These are phyloP conservation scores for Pleuronectes platessa DNA, from an alignment of 2,113 vertebrate species.

Conservation along the genomic window DNA sequence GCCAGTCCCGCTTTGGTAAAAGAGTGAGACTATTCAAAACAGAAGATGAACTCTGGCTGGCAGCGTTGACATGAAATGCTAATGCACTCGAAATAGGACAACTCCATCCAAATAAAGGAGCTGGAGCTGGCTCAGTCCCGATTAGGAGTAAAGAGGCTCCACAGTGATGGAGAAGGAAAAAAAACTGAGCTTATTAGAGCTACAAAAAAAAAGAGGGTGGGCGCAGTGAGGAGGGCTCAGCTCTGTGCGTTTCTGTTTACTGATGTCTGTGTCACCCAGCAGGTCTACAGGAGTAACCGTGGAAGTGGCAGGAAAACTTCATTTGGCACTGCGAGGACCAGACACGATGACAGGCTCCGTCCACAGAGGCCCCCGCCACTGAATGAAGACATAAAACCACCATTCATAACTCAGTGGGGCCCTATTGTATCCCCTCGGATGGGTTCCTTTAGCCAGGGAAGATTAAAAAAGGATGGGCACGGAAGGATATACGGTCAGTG, in stretches of 20 bases:
- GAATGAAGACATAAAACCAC: slow-evolving; percentile 47
- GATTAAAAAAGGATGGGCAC: slow-evolving; percentile 24
- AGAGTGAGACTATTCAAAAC: slow-evolving; percentile 1
- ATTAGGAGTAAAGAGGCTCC: slow-evolving; percentile 1
- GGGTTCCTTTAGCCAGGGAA: slow-evolving; percentile 21
- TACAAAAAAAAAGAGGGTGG: not conserved
- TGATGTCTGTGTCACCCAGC: not conserved
- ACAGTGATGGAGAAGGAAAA: not conserved
- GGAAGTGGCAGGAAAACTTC: slow-evolving; percentile 19
- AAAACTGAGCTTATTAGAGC: slow-evolving; percentile 4
- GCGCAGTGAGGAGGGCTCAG: fast-evolving
- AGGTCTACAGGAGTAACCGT: slow-evolving; percentile 12
- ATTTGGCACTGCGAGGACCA: slow-evolving; percentile 30
- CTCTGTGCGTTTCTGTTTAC: slow-evolving; percentile 9
- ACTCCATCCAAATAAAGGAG: slow-evolving; percentile 12
- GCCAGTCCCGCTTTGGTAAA: not conserved
- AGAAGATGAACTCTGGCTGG: slow-evolving; percentile 20
- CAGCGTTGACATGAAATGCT: slow-evolving; percentile 14
- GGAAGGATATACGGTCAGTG: slow-evolving; percentile 10
- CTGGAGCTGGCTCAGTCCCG: slow-evolving; percentile 5
- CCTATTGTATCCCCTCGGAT: slow-evolving; percentile 28
- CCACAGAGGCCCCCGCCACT: not conserved
- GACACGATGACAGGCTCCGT: slow-evolving; percentile 36
- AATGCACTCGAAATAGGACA: slow-evolving; percentile 29
- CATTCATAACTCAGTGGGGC: slow-evolving; percentile 42